A percentile compares a stretch with the other conserved stretches of the same genome.
These are phyloP conservation scores for Strix uralensis DNA, from an alignment of 2,113 vertebrate genomes.

Conservation along the genomic window DNA sequence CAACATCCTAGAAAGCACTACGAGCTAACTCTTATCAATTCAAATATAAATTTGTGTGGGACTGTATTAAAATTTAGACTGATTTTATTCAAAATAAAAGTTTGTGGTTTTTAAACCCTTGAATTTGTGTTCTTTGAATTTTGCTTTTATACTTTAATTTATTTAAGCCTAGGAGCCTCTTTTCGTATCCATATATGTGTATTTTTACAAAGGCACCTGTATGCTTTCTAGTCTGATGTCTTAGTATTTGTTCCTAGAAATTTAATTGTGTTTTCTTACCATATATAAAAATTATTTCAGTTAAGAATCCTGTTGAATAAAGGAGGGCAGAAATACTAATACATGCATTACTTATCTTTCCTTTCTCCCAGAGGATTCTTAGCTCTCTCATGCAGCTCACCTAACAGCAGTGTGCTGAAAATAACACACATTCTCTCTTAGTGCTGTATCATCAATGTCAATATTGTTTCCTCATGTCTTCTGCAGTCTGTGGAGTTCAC, in stretches of 20 bases:
- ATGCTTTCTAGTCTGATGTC: not conserved
- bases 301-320: not conserved
- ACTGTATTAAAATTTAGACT: not conserved
- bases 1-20: not conserved
- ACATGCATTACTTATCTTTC: not conserved
- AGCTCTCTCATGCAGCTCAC: not conserved
- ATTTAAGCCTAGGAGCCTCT: not conserved
- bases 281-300: not conserved
- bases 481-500: not conserved
- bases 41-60: not conserved
- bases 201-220: not conserved
- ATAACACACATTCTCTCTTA: not conserved
- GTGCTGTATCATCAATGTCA: not conserved
- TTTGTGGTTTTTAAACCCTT: not conserved
- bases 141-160: not conserved
- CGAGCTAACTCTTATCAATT: not conserved
- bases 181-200: not conserved
- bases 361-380: not conserved
- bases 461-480: not conserved
- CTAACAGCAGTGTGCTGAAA: not conserved
- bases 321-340: not conserved
- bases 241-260: not conserved
- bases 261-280: not conserved
- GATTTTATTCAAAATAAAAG: not conserved
- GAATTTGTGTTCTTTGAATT: not conserved